Base-by-base conservation (phyloP, 2,888 invertebrate species). In the Epistrophella euchroma region DNA sequence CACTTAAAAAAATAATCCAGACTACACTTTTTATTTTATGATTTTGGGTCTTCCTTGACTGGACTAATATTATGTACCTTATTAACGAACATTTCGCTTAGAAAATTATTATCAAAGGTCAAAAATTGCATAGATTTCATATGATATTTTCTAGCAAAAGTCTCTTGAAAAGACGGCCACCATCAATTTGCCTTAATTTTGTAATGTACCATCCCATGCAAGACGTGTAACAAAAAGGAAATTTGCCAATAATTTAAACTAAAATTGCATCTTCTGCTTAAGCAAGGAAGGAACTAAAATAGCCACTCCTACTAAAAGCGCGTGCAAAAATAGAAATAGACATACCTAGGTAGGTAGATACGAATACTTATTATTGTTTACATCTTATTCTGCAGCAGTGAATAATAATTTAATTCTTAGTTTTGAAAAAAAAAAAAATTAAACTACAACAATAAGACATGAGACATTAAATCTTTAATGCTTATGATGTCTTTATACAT, bases 251-350 rank as follows among this genome's bases (percentile, higher is more conserved):
- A 76, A 80, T 85, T 76, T 43, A 40, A 47, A 22, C 50, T 35
- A 19, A 32, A 64, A 75, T 75, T 84, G 84, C 84, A 80, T 76
- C 75, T 84, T 75, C 17, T 82, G 50, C 72, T 19, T n/a, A 22
- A 43, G 25, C 43, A 56, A 66, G 66, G 75, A 58, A 74, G 47
- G 37, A 56, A 58, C 71, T 22, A 60, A 75, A 75, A 80, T 85
- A 80, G 75, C 80, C 84, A 80, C 82, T 72, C 84, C 84, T 72
- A 85, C 84, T 60, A 15, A 82, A 77, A 72, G 32, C 71, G 77
- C 56, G 43, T 72, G 72, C 77, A 68, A 73, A 77, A 83, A 85
- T 72, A 79, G 66, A 66, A 10, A 25, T 52, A 47, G 47, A 37
- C 22, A 10, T 22, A 52, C 2, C 2, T 52, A 15, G 1, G 25